Base-by-base conservation (phyloP, 2,797 vertebrate genomes). In the Sebastolobus alascanus region DNA sequence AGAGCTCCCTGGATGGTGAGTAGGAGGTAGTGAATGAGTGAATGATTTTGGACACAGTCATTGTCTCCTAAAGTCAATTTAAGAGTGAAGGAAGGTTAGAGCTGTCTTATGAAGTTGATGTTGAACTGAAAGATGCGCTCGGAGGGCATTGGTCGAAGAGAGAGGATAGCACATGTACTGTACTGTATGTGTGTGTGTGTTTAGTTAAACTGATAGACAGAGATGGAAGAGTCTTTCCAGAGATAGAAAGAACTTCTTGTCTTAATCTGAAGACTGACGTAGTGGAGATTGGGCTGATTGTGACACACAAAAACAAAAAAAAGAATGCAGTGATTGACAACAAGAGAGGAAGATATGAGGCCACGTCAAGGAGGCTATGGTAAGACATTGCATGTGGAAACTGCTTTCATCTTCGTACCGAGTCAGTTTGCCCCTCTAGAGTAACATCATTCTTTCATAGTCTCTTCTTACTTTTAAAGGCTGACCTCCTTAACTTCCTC, bases 171-270 rank as follows among this genome's bases (percentile, higher is more conserved):
- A 8, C 33, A 2, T 35, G n/a, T 70, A 2, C 65, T 50, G 46
- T 18, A 20, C 16, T 46, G 43, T 46, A 46, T 35, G 22, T 67
- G 3, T 65, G 12, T 38, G 25, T 73, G 60, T 75, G 71, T 35
- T 64, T 60, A 50, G 68, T 78, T 55, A 38, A 64, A 31, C 27
- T 73, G 69, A 85, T 68, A 25, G 84, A 83, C 79, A 56, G 71
- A 40, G 35, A 71, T 70, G 14, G 65, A 90, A 80, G 46, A 75
- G 84, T 75, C 35, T 85, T 78, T 88, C 73, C 66, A 86, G 50
- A 68, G 27, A 77, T 64, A 79, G 63, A 84, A 74, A 78, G 13
- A 68, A 20, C 27, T 20, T 63, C 27, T 77, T 75, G 37, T 82
- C 35, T 67, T 56, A 37, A 75, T 46, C 16, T 55, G 18, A 76